A percentile compares a stretch with the other conserved stretches of the same genome.
Evolutionary conservation across 2,797 vertebrate genomes (phyloP).

Genomic region (Pristis pectinata): DNA sequence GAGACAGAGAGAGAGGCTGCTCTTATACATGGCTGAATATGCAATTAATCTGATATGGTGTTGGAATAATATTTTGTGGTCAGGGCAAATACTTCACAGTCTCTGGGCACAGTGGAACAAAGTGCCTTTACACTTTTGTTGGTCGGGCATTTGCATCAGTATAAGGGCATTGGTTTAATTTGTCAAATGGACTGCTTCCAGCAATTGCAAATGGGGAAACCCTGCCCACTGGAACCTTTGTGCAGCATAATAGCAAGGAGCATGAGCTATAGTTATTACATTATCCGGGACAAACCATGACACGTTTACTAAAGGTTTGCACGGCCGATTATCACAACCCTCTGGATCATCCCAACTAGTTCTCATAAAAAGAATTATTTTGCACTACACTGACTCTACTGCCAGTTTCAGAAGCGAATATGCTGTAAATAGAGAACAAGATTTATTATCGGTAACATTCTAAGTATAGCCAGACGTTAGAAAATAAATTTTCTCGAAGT

Average conservation of each 20-base stretch:
- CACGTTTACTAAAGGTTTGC: background rate
- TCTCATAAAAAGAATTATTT: background rate
- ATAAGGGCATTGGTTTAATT: background rate
- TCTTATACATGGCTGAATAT: conserved; percentile 30
- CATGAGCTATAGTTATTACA: no score
- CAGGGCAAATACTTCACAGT: conserved; percentile 21
- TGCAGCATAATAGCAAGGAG: background rate
- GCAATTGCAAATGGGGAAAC: background rate
- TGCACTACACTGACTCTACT: background rate
- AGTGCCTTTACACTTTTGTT: background rate
- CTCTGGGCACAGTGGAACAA: conserved; percentile 15
- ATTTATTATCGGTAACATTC: background rate
- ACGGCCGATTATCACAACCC: background rate
- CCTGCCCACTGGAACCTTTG: background rate
- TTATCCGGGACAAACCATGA: background rate
- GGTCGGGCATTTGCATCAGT: background rate
- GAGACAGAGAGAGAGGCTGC: conserved; percentile 23
- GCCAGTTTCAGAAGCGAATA: background rate
- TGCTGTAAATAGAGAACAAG: background rate
- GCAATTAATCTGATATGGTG: conserved; percentile 20
- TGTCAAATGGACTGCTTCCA: background rate
- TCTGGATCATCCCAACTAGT: background rate
- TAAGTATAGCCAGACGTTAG: background rate
- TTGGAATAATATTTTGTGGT: conserved; percentile 35
- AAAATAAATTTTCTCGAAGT: background rate